Evolutionary conservation across 2,888 invertebrate genomes (phyloP).

Genomic region (Melanargia galathea): DNA sequence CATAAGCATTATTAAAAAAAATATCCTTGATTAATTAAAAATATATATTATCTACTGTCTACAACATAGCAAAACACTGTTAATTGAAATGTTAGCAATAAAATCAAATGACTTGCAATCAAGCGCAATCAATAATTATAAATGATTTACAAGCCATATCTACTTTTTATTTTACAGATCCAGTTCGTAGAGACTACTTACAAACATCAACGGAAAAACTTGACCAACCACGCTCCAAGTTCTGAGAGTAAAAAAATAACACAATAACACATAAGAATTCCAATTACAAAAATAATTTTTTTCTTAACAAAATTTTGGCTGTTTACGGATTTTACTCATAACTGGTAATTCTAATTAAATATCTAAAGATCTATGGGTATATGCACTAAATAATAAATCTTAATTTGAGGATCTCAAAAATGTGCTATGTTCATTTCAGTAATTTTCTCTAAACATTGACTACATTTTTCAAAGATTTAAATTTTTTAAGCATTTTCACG

Average conservation of each 20-base stretch:
- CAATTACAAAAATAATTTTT: no score
- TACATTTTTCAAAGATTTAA: no score
- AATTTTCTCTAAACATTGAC: no score
- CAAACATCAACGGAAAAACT: background rate
- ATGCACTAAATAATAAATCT: no score
- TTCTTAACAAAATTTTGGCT: no score
- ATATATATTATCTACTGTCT: no score
- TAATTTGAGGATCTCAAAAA: no score
- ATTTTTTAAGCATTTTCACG: no score
- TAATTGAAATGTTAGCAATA: background rate
- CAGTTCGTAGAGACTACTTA: background rate
- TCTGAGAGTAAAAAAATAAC: background rate
- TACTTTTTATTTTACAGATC: background rate
- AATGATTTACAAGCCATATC: background rate
- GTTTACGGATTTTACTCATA: no score
- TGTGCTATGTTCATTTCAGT: no score
- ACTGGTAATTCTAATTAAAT: no score
- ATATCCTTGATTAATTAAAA: background rate
- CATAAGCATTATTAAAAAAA: background rate
- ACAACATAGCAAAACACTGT: background rate
- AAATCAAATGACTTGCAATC: background rate
- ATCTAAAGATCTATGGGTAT: no score
- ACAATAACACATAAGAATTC: background rate
- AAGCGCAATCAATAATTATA: background rate
- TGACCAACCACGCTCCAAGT: background rate